Conservation (phyloP, 2,113 vertebrate genomes). For the Pomatorhinus ruficollis region DNA sequence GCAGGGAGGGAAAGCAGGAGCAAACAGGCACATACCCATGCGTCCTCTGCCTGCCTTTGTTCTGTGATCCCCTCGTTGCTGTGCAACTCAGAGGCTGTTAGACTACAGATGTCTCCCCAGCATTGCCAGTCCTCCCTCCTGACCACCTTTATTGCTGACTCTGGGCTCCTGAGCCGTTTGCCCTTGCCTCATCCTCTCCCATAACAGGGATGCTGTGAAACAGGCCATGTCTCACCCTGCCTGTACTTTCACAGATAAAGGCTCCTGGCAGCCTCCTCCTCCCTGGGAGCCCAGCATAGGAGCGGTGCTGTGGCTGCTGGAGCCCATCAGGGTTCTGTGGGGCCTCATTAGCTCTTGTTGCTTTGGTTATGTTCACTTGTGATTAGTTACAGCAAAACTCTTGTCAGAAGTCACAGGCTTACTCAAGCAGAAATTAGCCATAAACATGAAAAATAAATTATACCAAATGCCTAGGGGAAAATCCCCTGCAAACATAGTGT, state of each 20-base stretch:
- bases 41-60: not conserved
- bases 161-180: not conserved
- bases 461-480: not conserved
- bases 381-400: not conserved
- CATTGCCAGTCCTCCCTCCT: not conserved
- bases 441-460: not conserved
- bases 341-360: not conserved
- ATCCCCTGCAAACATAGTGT: not conserved
- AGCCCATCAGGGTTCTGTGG: not conserved
- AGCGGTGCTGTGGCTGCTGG: accelerated
- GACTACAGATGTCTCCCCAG: not conserved
- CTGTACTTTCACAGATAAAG: not conserved
- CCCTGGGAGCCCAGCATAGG: accelerated
- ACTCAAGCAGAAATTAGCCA: slow-evolving; percentile 6
- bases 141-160: not conserved
- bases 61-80: not conserved
- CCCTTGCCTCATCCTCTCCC: not conserved
- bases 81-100: not conserved
- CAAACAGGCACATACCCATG: accelerated
- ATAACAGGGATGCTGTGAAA: not conserved
- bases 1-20: not conserved
- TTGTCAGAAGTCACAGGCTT: not conserved
- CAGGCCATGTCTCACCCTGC: not conserved
- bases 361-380: not conserved
- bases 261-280: not conserved